Percentiles rank a stretch among this genome's conserved stretches.
These are phyloP conservation scores for Speoplatyrhinus poulsoni DNA, from an alignment of 2,113 vertebrate species.

Conservation along the genomic window DNA sequence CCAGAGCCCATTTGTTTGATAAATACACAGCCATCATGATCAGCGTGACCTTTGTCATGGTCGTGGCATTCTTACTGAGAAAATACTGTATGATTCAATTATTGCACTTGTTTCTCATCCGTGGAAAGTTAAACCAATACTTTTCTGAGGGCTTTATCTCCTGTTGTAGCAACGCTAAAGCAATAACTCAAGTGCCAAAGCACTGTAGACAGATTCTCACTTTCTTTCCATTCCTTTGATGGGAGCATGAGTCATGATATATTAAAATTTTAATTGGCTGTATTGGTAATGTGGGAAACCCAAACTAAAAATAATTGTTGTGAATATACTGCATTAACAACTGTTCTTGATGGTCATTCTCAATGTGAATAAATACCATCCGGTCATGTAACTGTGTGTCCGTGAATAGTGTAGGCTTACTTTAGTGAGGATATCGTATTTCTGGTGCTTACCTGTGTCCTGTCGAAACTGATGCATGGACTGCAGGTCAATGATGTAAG, in stretches of 20 bases:
- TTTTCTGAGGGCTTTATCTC: conserved; percentile 7
- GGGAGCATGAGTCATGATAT: conserved; percentile 31
- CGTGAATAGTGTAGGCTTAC: neutral
- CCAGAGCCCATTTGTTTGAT: conserved; percentile 32
- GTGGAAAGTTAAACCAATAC: neutral
- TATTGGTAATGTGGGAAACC: neutral
- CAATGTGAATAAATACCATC: no score
- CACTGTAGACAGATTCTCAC: conserved; percentile 4
- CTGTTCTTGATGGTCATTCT: no score
- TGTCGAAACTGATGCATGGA: conserved; percentile 98
- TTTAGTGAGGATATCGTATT: neutral
- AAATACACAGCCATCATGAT: conserved; percentile 31
- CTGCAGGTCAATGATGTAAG: conserved; percentile 95
- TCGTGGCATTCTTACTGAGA: conserved; percentile 40
- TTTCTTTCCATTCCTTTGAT: conserved; percentile 18
- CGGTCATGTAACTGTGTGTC: neutral
- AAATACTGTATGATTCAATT: conserved; percentile 21
- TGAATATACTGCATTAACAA: no score
- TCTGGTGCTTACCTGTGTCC: conserved; percentile 87
- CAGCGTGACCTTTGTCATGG: conserved; percentile 62
- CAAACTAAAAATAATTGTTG: no score
- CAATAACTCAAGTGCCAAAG: conserved; percentile 29
- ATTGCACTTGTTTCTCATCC: conserved; percentile 13
- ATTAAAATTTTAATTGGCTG: conserved; percentile 20
- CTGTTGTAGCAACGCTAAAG: conserved; percentile 8